These are phyloP conservation scores for Chelonus insularis DNA, from an alignment of 1,140 invertebrate genomes.

Conservation along the genomic window DNA sequence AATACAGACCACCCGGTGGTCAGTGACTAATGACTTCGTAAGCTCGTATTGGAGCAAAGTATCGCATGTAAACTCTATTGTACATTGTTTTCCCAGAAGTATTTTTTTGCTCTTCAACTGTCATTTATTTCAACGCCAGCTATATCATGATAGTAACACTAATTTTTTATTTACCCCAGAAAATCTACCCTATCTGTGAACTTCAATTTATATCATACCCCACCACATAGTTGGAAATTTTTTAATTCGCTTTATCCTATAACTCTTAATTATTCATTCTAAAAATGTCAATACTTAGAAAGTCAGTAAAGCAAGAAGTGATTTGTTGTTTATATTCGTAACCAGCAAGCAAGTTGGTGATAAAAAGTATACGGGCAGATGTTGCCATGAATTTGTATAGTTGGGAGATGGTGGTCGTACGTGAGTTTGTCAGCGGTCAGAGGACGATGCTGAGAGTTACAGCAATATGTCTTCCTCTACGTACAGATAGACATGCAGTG, in stretches of 20 bases:
- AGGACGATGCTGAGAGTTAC: conserved; percentile 7
- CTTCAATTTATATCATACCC: too few species aligned
- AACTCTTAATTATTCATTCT: too few species aligned
- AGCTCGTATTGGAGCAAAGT: not conserved
- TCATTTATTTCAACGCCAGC: not conserved
- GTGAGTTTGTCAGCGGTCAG: conserved; percentile 14
- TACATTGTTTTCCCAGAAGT: not conserved
- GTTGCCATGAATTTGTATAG: conserved; percentile 2
- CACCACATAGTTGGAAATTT: too few species aligned
- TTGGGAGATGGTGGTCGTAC: not conserved
- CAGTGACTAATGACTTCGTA: not conserved
- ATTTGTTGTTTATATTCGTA: too few species aligned
- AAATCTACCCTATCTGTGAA: too few species aligned
- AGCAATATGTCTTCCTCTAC: not conserved
- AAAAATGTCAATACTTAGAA: too few species aligned
- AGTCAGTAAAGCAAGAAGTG: too few species aligned
- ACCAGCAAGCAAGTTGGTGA: too few species aligned
- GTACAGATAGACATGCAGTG: not conserved
- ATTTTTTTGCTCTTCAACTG: not conserved
- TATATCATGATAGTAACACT: not conserved
- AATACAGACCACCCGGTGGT: conserved; percentile 5
- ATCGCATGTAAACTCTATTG: not conserved
- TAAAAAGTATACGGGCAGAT: not conserved
- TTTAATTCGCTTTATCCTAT: too few species aligned
- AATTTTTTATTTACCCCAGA: too few species aligned